Evolutionary conservation across 2,888 invertebrate genomes (phyloP).

Genomic region (Deilephila porcellus): DNA sequence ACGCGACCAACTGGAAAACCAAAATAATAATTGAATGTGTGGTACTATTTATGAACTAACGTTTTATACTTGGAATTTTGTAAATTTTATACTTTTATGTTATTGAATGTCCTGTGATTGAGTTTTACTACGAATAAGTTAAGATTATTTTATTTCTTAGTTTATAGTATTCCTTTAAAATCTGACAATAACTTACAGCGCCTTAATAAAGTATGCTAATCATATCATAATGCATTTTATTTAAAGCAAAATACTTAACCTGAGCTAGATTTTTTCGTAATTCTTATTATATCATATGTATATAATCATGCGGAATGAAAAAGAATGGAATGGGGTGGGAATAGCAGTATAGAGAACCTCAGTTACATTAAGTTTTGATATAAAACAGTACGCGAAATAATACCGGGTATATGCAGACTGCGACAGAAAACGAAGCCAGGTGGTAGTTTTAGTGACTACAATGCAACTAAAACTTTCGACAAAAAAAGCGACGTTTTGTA

Average conservation of each 20-base stretch:
- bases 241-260: neutral
- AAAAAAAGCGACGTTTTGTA: too few relatives aligned
- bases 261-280: too few relatives aligned
- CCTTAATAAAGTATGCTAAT: conserved; percentile 27
- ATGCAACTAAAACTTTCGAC: too few relatives aligned
- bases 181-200: conserved; percentile 13
- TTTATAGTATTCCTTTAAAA: neutral
- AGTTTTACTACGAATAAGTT: neutral
- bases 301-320: too few relatives aligned
- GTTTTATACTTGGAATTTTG: neutral
- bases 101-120: conserved; percentile 14
- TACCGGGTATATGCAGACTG: too few relatives aligned
- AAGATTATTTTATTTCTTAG: conserved; percentile 9
- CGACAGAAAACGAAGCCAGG: too few relatives aligned
- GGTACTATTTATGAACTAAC: neutral
- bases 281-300: too few relatives aligned
- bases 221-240: neutral
- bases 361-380: too few relatives aligned
- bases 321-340: too few relatives aligned
- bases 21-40: conserved; percentile 39
- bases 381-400: too few relatives aligned
- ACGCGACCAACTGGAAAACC: conserved; percentile 88
- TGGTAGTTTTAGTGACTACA: too few relatives aligned
- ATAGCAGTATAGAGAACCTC: too few relatives aligned
- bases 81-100: conserved; percentile 9